Conservation (phyloP, 2,797 vertebrate species). For the Sebastes umbrosus region DNA sequence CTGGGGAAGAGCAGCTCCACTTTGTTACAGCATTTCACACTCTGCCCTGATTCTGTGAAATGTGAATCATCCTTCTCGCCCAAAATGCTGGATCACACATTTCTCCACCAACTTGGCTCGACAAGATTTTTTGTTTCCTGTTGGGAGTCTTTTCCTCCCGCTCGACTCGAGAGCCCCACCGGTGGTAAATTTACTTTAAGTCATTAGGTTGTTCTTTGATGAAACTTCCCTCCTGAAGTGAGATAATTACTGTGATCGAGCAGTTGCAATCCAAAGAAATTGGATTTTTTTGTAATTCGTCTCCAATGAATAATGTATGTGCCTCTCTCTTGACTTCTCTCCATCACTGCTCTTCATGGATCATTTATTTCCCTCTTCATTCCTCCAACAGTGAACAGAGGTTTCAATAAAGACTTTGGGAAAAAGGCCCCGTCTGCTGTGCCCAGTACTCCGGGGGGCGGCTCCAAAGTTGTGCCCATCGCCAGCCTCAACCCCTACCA, state of each 20-base stretch:
- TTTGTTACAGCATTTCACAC: conserved; percentile 70
- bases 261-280: conserved; percentile 63
- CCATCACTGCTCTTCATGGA: conserved; percentile 54
- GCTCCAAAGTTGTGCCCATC: conserved; percentile 92
- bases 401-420: conserved; percentile 81
- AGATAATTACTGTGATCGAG: conserved; percentile 61
- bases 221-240: conserved; percentile 38
- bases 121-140: conserved; percentile 52
- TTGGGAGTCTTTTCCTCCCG: conserved; percentile 5
- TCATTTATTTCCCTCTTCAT: conserved; percentile 57
- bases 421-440: conserved; percentile 74
- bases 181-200: conserved; percentile 36
- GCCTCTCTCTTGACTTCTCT: conserved; percentile 50
- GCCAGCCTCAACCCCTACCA: conserved; percentile 97
- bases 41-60: conserved; percentile 70
- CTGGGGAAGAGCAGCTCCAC: conserved; percentile 58
- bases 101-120: conserved; percentile 31
- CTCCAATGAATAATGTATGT: conserved; percentile 64
- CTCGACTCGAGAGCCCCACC: background rate
- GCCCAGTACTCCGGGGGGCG: conserved; percentile 84
- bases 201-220: conserved; percentile 38
- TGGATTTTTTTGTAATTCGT: conserved; percentile 64
- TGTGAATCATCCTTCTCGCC: conserved; percentile 63
- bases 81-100: conserved; percentile 57
- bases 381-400: conserved; percentile 71